Evolutionary conservation across 92 coral and sea anemone genomes (phyloP).

Genomic region (Epizoanthus illoricatus): DNA sequence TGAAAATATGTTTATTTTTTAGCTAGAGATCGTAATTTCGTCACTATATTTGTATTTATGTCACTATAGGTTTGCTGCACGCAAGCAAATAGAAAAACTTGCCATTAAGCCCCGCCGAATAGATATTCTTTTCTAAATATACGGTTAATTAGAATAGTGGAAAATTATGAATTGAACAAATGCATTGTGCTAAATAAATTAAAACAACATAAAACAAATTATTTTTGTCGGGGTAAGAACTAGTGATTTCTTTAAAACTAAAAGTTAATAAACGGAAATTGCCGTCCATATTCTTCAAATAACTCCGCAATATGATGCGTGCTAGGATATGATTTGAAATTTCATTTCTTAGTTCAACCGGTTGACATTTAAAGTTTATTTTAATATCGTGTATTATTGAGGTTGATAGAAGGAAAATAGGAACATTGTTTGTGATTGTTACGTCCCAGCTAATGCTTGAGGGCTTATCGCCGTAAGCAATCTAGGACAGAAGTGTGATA

Average conservation of each 20-base stretch:
- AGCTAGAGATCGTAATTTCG: no score
- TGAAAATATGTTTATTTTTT: no score
- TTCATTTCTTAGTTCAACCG: no score
- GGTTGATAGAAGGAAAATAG: background rate
- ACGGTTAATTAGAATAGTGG: background rate
- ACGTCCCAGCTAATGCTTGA: slow-evolving; percentile 8
- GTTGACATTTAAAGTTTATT: background rate
- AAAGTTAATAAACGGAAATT: no score
- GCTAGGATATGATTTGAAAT: no score
- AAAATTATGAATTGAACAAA: background rate
- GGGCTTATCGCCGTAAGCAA: slow-evolving; percentile 22
- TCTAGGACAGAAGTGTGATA: background rate
- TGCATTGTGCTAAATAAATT: background rate
- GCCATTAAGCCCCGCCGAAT: background rate
- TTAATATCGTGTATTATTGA: background rate
- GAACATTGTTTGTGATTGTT: background rate
- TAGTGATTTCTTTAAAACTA: no score
- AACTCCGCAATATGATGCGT: no score
- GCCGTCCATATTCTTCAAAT: no score
- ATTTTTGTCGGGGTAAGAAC: background rate
- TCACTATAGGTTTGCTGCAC: no score
- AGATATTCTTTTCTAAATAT: background rate
- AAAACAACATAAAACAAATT: background rate
- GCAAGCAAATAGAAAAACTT: background rate
- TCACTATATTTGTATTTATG: no score